Evolutionary conservation across 2,888 invertebrate species (phyloP).

Genomic region (Anorthoa munda): DNA sequence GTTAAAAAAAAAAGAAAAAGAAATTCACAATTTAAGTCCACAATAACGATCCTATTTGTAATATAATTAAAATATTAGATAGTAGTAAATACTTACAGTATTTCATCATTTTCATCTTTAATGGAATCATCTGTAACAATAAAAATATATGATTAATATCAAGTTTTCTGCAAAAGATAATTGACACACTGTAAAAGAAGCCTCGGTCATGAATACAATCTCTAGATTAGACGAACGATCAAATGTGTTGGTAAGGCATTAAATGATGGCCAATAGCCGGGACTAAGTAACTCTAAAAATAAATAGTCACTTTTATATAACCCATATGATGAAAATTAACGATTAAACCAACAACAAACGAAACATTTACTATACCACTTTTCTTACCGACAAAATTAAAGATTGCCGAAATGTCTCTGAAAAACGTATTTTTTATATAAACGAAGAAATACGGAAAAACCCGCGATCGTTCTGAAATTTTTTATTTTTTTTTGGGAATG

Average conservation of each 20-base stretch:
- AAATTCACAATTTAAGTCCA: neutral
- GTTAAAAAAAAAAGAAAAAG: too few relatives aligned
- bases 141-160: slow-evolving; percentile 14
- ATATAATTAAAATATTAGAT: slow-evolving; percentile 19
- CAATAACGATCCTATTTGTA: neutral
- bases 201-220: too few relatives aligned
- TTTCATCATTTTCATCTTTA: neutral
- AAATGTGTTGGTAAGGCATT: neutral
- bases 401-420: neutral
- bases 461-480: slow-evolving; percentile 16
- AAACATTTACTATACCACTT: neutral
- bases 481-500: slow-evolving; percentile 42
- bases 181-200: too few relatives aligned
- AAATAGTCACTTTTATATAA: neutral
- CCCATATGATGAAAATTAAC: neutral
- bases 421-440: slow-evolving; percentile 36
- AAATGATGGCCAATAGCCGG: neutral
- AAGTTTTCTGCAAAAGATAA: too few relatives aligned
- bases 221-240: too few relatives aligned
- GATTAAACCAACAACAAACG: neutral
- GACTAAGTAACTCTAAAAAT: neutral
- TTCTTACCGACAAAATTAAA: neutral
- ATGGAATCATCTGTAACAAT: slow-evolving; percentile 36
- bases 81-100: slow-evolving; percentile 27
- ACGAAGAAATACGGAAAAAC: slow-evolving; percentile 10